Base-by-base conservation (phyloP, 2,888 invertebrate species). In the Lissocephala sabroskyi region DNA sequence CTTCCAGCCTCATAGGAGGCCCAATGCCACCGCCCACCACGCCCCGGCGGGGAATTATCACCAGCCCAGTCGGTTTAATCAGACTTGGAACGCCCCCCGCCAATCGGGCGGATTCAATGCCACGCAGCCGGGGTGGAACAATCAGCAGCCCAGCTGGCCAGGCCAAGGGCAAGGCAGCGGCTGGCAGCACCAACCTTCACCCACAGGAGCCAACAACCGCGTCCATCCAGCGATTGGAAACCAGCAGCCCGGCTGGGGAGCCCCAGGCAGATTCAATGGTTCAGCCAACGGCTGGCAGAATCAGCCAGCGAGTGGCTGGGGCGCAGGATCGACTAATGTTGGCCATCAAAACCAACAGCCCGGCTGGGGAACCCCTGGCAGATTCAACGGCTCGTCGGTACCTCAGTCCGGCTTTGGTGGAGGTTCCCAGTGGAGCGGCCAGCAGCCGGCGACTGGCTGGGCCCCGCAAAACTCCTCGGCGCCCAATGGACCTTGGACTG, bases 11-110 rank as follows among this genome's bases (percentile, higher is more conserved):
- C 14, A 54, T 3, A 47, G 46, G 7, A 54, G 49, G 1, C 44
- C 17, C 3, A 71, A 71, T 29, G 35, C 13, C 1, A 71, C n/a
- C n/a, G n/a, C 71, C 0, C 10, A 41, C 5, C 46, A 46, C 10
- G 18, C 23, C 32, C 28, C 6, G 14, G 36, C 1, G 7, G 9
- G 30, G 5, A 13, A n/a, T 3, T 13, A 32, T 35, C 16, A 35
- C 1, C 44, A 45, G 17, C 32, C 39, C 14, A 9, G 26, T 14
- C 30, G 40, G 13, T 16, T 17, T 33, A 45, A 40, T 30, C 45
- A 45, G 13, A 17, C 45, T n/a, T 40, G 45, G 40, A 19, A 3
- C 7, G 23, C 7, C 2, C 32, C 39, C 5, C 13, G 37, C 44
- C 11, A n/a, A 1, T 19, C 30, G 3, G 2, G 3, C 36, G 26